Evolutionary conservation across 1,140 invertebrate genomes (phyloP), one percentile per base, ranked within the genome.

Genomic region (Zophobas morio): DNA sequence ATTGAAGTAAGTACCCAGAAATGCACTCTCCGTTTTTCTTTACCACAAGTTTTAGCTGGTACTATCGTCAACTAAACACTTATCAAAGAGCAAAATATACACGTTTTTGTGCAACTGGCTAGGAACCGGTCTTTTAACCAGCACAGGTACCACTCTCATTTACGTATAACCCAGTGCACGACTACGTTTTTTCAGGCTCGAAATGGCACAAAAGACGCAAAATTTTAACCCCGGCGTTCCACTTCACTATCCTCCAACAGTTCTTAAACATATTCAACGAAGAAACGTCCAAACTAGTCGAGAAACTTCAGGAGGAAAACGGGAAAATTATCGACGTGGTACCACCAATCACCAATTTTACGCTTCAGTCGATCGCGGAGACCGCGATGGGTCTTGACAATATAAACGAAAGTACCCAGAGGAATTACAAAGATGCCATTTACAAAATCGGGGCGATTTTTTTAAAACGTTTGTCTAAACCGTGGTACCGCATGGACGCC

Each of bases 331-430:
- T 90, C 60, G 86, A 92, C 80, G 87, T 94, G 8, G 87, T 90
- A 70, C 88, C 90, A 1, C 84, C 88, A 49, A 85, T 93, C 1
- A 89, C 90, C 1, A 84, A 88, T 3, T 91, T 89, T 84, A 89
- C 92, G 39, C 83, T 94, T 49, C 91, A 93, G 81, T 89, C 92
- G 54, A 93, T 94, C 77, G 91, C 78, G 94, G 94, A 96, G 85
- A 94, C 94, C 72, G 93, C 94, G 8, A 96, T 96, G 94, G 95
- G 94, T 0, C 90, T 89, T 36, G 88, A 89, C 74, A 87, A 91
- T 83, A 89, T 90, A 40, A 90, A 92, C 83, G 82, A 87, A 60
- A 84, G 90, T 70, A 85, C 83, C 53, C 84, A 87, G 2, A 88
- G 91, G n/a, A 90, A 90, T 35, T 90, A 93, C 76, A 94, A 94